These are phyloP conservation scores for Parotia lawesii DNA, from an alignment of 2,113 vertebrate genomes.

Conservation along the genomic window DNA sequence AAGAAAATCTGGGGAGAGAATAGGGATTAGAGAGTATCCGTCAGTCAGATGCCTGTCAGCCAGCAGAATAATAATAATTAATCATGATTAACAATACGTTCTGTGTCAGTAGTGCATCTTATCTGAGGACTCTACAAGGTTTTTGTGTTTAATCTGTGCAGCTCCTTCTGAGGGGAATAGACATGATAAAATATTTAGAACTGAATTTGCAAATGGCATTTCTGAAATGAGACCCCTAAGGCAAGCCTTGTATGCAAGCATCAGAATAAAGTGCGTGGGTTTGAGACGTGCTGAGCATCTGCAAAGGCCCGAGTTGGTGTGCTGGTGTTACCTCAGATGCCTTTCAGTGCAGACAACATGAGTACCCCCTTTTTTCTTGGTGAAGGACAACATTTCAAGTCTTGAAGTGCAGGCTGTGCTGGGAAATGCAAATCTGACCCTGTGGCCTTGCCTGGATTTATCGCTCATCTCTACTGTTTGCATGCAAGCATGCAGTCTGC, in stretches of 20 bases:
- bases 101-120: constrained; percentile 10
- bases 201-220: constrained; percentile 27
- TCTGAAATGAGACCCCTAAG: constrained; percentile 10
- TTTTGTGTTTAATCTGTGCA: not conserved
- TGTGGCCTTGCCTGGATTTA: not conserved
- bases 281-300: not conserved
- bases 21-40: constrained; percentile 9
- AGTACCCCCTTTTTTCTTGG: not conserved
- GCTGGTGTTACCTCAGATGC: not conserved
- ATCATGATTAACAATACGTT: constrained; percentile 1
- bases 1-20: constrained; percentile 35
- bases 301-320: not conserved
- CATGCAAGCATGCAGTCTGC: not conserved
- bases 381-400: not conserved
- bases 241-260: not conserved
- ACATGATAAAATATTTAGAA: constrained; percentile 20
- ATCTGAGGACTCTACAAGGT: not conserved
- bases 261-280: not conserved
- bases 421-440: not conserved
- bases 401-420: not conserved
- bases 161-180: constrained; percentile 18
- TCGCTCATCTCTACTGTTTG: not conserved
- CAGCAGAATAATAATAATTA: constrained; percentile 34
- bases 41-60: constrained; percentile 32
- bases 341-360: not conserved